phyloP scores from a whole-genome alignment of 92 coral and sea anemone genomes.

The Actinostola sp. region DNA sequence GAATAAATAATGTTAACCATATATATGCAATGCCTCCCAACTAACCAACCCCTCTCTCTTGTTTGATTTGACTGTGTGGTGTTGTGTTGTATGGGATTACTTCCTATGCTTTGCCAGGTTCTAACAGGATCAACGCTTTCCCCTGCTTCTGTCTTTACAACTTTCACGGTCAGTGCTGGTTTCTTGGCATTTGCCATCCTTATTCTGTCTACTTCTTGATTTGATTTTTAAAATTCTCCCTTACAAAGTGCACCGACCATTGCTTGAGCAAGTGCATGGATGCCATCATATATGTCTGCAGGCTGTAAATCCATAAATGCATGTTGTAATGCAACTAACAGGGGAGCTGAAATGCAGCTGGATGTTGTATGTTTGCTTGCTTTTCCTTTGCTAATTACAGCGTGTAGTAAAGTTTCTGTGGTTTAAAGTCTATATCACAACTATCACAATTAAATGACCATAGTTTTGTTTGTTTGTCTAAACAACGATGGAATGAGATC shows the following conservation, averaged over 20 bases:
- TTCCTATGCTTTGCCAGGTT: slow-evolving; percentile 53
- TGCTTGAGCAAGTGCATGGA: slow-evolving; percentile 23
- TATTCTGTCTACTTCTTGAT: slow-evolving; percentile 21
- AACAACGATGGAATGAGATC: no score
- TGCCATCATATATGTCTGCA: background rate
- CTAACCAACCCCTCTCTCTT: slow-evolving; percentile 20
- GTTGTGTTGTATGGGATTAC: slow-evolving; percentile 42
- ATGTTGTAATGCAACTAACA: slow-evolving; percentile 7
- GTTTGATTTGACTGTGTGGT: slow-evolving; percentile 38
- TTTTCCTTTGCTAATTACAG: no score
- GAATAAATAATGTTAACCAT: slow-evolving; percentile 6
- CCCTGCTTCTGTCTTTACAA: slow-evolving; percentile 52
- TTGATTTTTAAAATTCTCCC: background rate
- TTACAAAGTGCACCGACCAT: slow-evolving; percentile 23
- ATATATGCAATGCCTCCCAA: slow-evolving; percentile 12
- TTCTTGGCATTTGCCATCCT: slow-evolving; percentile 43
- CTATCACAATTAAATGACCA: no score
- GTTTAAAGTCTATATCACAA: no score
- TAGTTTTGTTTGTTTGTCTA: no score
- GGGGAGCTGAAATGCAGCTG: background rate
- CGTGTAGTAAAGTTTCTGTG: no score
- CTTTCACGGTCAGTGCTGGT: slow-evolving; percentile 54
- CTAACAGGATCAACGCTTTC: slow-evolving; percentile 42
- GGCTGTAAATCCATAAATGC: slow-evolving; percentile 19
- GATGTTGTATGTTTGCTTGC: no score